Conservation (phyloP, 2,888 invertebrate genomes). For the Nemotelus pantherinus region DNA sequence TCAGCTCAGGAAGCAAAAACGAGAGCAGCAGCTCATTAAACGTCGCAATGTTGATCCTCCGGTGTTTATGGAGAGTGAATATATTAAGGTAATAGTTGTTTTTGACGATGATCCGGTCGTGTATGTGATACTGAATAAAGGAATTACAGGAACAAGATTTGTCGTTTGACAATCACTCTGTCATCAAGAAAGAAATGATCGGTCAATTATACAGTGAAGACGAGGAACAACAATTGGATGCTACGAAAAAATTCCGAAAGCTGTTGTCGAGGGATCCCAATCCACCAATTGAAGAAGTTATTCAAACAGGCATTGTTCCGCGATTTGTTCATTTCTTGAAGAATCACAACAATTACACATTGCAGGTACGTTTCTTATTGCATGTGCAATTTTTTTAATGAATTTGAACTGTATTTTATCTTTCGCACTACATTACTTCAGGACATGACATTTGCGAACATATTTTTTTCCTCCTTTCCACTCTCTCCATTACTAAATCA, state of each 20-base stretch:
- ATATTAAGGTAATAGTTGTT: constrained; percentile 60
- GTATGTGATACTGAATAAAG: not conserved
- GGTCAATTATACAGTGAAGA: constrained; percentile 80
- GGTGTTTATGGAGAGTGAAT: constrained; percentile 62
- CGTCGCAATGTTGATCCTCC: constrained; percentile 80
- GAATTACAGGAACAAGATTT: constrained; percentile 56
- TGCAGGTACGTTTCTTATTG: constrained; percentile 72
- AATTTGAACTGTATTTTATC: no score
- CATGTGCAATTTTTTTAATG: not conserved
- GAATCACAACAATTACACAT: constrained; percentile 81
- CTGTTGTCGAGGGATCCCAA: constrained; percentile 93
- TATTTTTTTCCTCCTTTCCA: no score
- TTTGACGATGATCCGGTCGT: not conserved
- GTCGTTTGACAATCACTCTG: constrained; percentile 54
- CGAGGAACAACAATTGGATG: constrained; percentile 81
- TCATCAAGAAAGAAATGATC: constrained; percentile 77
- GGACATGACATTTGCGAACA: no score
- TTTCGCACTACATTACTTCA: no score
- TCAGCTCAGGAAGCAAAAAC: constrained; percentile 92
- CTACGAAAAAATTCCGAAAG: constrained; percentile 93
- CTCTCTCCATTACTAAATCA: no score
- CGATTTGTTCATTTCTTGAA: constrained; percentile 91
- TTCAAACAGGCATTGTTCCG: constrained; percentile 92
- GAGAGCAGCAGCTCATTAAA: constrained; percentile 94
- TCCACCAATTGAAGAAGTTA: constrained; percentile 97